Percentiles rank a stretch among this genome's conserved stretches.
phyloP scores from a whole-genome alignment of 2,888 invertebrate species.

The Agelastica alni region DNA sequence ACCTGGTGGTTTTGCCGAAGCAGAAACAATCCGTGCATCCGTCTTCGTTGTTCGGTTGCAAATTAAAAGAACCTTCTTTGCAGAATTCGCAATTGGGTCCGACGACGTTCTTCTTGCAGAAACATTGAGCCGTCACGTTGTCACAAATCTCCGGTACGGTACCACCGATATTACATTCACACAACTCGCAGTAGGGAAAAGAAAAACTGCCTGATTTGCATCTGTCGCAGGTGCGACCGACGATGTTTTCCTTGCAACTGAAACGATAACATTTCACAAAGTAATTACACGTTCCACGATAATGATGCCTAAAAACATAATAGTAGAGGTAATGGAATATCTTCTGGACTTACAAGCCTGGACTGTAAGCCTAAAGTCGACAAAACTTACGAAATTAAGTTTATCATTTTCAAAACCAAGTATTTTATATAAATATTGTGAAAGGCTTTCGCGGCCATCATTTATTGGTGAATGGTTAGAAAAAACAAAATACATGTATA shows the following conservation, averaged over 20 bases:
- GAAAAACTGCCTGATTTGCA: slow-evolving; percentile 83
- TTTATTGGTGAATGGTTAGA: too few relatives aligned
- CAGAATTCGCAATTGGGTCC: slow-evolving; percentile 85
- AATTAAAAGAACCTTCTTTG: slow-evolving; percentile 86
- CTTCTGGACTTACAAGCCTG: too few relatives aligned
- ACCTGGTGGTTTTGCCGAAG: slow-evolving; percentile 82
- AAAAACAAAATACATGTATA: too few relatives aligned
- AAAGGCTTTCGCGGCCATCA: too few relatives aligned
- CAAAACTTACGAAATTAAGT: too few relatives aligned
- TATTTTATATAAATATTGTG: too few relatives aligned
- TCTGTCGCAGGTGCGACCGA: slow-evolving; percentile 85
- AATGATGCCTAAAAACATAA: too few relatives aligned
- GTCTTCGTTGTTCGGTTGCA: slow-evolving; percentile 79
- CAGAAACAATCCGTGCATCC: slow-evolving; percentile 98
- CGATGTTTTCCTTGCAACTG: slow-evolving; percentile 83
- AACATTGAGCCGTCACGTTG: slow-evolving; percentile 54
- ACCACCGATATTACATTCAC: slow-evolving; percentile 81
- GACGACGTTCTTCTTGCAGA: slow-evolving; percentile 62
- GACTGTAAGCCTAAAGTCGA: too few relatives aligned
- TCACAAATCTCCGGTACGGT: slow-evolving; percentile 88
- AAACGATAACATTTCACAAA: too few relatives aligned
- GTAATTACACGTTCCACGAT: too few relatives aligned
- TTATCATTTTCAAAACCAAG: too few relatives aligned
- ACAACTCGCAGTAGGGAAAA: slow-evolving; percentile 87
- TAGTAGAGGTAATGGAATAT: too few relatives aligned